Evolutionary conservation across 2,797 vertebrate genomes (phyloP), one percentile per base, ranked within the genome.

Genomic region (Lates japonicus): DNA sequence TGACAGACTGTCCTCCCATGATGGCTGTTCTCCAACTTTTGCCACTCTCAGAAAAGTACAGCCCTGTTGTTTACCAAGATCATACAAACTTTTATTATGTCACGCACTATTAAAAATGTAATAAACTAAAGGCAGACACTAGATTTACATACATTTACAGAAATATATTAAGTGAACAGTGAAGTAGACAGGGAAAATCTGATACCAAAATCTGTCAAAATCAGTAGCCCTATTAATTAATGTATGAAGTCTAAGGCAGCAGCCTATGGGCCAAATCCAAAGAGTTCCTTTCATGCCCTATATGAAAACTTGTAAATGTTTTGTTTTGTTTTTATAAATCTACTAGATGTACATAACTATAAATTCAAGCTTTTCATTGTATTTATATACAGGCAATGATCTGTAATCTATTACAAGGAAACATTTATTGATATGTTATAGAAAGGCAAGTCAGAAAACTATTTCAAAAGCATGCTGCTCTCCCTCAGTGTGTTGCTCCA

Each of bases 401-500:
- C 25, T 29, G 2, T 29, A 29, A 29, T 29, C 1, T 29, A 29
- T 29, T 29, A 29, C 25, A 29, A 29, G 25, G 25, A 6, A 11
- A 25, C 5, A 44, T 37, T 35, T 13, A 4, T 29, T 14, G 19
- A 6, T 37, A 19, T 66, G 16, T 37, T 65, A n/a, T 17, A 19
- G 5, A 44, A 71, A 62, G 69, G 31, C 3, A 44, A 57, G 41
- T 57, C 20, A 35, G n/a, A 61, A 35, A 46, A 13, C 58, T 54
- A 52, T 48, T 46, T 11, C 54, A 3, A 78, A 29, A 74, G 35
- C 64, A 25, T 2, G 2, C 49, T 46, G 35, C 25, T 16, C 16
- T 71, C 52, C 20, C 33, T 11, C 25, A 12, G 46, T 20, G 55
- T 54, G 59, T 61, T 70, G 55, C 49, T 71, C 52, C 58, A 29